Evolutionary conservation across 2,888 invertebrate genomes (phyloP).

Genomic region (Automeris io): DNA sequence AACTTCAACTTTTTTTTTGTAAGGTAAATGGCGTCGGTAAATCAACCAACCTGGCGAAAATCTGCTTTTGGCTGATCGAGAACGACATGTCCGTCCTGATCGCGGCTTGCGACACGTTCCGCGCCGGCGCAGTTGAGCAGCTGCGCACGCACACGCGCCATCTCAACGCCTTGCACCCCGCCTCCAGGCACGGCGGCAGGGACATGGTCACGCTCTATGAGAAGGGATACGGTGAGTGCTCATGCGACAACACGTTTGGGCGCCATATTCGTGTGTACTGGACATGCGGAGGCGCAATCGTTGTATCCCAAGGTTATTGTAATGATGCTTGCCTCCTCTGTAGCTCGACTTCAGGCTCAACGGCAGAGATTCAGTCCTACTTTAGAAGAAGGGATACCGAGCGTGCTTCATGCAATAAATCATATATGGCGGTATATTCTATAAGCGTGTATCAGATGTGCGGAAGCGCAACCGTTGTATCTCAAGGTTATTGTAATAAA

Average conservation of each 20-base stretch:
- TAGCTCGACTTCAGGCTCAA: no score
- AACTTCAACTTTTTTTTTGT: no score
- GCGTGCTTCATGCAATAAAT: no score
- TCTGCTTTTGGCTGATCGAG: constrained; percentile 99
- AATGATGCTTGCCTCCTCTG: no score
- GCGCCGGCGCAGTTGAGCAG: constrained; percentile 99
- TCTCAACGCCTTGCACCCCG: constrained; percentile 95
- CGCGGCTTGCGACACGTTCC: constrained; percentile 99
- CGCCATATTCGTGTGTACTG: background rate
- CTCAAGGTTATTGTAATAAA: no score
- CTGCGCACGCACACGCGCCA: constrained; percentile 95
- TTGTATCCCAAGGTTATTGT: no score
- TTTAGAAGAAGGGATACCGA: no score
- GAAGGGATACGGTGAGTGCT: constrained; percentile 89
- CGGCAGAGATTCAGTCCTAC: no score
- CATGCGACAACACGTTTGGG: background rate
- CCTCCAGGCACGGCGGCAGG: constrained; percentile 80
- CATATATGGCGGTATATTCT: no score
- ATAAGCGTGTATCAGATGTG: no score
- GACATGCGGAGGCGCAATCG: background rate
- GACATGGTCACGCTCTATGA: constrained; percentile 97
- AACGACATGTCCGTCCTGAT: constrained; percentile 97
- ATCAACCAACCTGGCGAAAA: constrained; percentile 99
- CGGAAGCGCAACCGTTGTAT: no score
- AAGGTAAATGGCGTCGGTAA: constrained; percentile 97